Evolutionary conservation across 2,888 invertebrate species (phyloP).

Genomic region (Clivina fossor): DNA sequence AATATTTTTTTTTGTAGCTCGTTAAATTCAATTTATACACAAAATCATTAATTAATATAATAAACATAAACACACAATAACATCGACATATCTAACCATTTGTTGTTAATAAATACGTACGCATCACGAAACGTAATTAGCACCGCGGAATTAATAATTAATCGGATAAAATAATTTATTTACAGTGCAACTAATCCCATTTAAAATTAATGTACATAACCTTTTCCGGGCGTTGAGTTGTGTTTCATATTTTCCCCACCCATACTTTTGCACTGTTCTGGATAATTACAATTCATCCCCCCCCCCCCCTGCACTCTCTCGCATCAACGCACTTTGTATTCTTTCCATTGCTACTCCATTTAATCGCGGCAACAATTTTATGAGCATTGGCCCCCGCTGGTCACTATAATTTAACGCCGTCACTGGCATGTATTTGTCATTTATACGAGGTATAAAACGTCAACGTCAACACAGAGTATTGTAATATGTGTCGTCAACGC

Average conservation of each 20-base stretch:
- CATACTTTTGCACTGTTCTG: slow-evolving; percentile 8
- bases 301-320: too few relatives aligned
- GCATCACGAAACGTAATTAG: slow-evolving; percentile 23
- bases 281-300: slow-evolving; percentile 21
- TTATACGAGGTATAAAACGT: too few relatives aligned
- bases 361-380: too few relatives aligned
- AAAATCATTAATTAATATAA: not conserved
- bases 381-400: not conserved
- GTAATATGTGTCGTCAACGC: too few relatives aligned
- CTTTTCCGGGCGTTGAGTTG: slow-evolving; percentile 2
- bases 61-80: not conserved
- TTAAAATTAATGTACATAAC: slow-evolving; percentile 24
- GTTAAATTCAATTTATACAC: too few relatives aligned
- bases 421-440: slow-evolving; percentile 20
- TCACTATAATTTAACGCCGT: slow-evolving; percentile 11
- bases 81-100: not conserved
- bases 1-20: too few relatives aligned
- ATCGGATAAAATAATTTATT: slow-evolving; percentile 26
- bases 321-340: too few relatives aligned
- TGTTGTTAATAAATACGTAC: slow-evolving; percentile 17
- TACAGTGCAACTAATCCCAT: slow-evolving; percentile 22
- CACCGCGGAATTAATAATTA: slow-evolving; percentile 21
- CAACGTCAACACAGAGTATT: too few relatives aligned
- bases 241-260: slow-evolving; percentile 4
- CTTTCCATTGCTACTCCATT: too few relatives aligned